A percentile compares a stretch with the other conserved stretches of the same genome.
Evolutionary conservation across 2,797 vertebrate species (phyloP).

Genomic region (Todus mexicanus): DNA sequence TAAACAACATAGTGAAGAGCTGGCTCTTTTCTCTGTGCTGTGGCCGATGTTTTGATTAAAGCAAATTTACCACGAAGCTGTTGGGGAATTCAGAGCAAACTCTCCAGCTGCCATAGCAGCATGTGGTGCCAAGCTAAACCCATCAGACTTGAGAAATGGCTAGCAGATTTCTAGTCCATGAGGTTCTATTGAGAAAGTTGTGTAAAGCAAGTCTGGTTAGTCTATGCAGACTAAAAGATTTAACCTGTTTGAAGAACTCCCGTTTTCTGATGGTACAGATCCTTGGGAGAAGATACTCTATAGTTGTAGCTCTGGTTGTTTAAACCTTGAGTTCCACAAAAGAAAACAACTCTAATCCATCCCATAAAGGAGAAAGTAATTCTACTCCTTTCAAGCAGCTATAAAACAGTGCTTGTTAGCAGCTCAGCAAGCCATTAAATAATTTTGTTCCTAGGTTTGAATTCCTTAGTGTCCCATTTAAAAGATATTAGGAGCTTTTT

Average conservation of each 20-base stretch:
- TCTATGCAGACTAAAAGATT: neutral
- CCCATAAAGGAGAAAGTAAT: neutral
- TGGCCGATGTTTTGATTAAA: neutral
- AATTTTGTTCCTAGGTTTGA: neutral
- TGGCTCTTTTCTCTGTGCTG: neutral
- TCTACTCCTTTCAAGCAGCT: neutral
- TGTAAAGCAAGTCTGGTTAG: neutral
- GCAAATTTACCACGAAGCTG: neutral
- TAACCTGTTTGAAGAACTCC: neutral
- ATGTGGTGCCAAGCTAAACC: neutral
- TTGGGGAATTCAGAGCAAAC: neutral
- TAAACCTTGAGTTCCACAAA: neutral
- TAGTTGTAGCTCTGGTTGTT: neutral
- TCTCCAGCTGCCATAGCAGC: neutral
- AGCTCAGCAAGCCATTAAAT: conserved; percentile 1
- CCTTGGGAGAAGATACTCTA: neutral
- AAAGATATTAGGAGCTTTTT: conserved; percentile 31
- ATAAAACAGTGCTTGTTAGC: neutral
- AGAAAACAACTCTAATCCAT: neutral
- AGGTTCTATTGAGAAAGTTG: neutral
- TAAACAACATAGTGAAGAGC: neutral
- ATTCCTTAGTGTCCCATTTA: neutral
- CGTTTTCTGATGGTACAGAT: neutral
- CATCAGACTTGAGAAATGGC: neutral
- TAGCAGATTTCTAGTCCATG: neutral